phyloP scores from a whole-genome alignment of 1,140 invertebrate species.

The Potamilus streckersoni region DNA sequence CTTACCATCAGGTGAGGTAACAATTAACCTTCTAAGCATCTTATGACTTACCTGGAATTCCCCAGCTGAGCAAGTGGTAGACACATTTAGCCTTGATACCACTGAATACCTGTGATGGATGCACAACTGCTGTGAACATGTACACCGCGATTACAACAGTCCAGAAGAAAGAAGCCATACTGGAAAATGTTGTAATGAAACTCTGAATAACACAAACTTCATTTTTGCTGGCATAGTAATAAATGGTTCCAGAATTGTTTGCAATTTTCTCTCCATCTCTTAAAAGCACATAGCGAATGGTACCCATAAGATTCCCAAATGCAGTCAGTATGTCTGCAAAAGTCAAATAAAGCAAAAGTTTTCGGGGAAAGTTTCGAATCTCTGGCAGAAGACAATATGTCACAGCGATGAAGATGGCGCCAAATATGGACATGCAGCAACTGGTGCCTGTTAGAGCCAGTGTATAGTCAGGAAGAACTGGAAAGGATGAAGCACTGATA shows the following conservation, averaged over 20 bases:
- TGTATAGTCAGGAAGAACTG: conserved; percentile 1
- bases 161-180: conserved; percentile 36
- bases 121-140: conserved; percentile 12
- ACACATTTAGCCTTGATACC: conserved; percentile 7
- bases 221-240: background rate
- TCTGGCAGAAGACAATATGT: conserved; percentile 1
- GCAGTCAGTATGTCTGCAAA: conserved; percentile 17
- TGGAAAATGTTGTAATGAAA: conserved; percentile 29
- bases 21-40: too few species aligned
- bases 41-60: conserved; percentile 27
- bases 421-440: conserved; percentile 24
- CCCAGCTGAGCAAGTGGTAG: conserved; percentile 22
- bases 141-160: conserved; percentile 28
- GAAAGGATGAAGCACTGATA: too few species aligned
- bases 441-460: conserved; percentile 6
- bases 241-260: background rate
- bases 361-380: conserved; percentile 12
- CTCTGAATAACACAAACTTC: conserved; percentile 21
- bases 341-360: conserved; percentile 19
- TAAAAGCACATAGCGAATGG: conserved; percentile 12
- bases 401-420: conserved; percentile 12
- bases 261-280: background rate
- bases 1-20: too few species aligned
- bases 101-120: background rate
- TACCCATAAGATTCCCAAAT: conserved; percentile 17